A percentile compares a stretch with the other conserved stretches of the same genome.
These are phyloP conservation scores for Parochlus steinenii DNA, from an alignment of 2,888 invertebrate genomes.

Conservation along the genomic window DNA sequence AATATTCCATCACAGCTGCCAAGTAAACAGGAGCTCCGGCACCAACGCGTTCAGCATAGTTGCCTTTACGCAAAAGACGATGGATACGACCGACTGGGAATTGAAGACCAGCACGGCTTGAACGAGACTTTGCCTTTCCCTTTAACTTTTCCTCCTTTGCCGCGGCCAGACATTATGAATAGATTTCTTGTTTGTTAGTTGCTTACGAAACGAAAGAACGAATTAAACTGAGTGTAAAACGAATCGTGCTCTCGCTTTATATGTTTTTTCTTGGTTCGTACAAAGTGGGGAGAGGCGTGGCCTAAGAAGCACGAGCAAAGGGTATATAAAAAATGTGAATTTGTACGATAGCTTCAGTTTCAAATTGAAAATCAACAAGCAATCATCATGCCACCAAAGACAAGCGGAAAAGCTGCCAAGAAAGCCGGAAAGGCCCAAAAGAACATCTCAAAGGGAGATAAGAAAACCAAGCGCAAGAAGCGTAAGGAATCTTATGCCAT, in stretches of 20 bases:
- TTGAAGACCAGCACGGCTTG: slow-evolving; percentile 4
- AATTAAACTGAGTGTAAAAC: too few species aligned
- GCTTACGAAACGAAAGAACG: not conserved
- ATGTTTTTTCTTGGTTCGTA: not conserved
- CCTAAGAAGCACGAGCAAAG: not conserved
- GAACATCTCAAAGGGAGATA: slow-evolving; percentile 36
- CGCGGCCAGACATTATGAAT: slow-evolving; percentile 28
- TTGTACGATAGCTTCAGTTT: not conserved
- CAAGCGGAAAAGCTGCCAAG: slow-evolving; percentile 31
- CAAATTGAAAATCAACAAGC: not conserved
- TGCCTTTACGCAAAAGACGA: slow-evolving; percentile 16
- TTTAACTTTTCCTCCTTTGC: slow-evolving; percentile 22
- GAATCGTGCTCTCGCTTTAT: not conserved
- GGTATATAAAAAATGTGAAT: too few species aligned
- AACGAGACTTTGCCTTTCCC: too few species aligned
- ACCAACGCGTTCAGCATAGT: slow-evolving; percentile 23
- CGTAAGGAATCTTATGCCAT: slow-evolving; percentile 40
- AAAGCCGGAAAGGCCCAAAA: slow-evolving; percentile 39
- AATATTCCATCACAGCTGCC: slow-evolving; percentile 42
- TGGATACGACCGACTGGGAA: slow-evolving; percentile 37
- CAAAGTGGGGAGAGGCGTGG: slow-evolving; percentile 5
- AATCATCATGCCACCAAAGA: slow-evolving; percentile 22
- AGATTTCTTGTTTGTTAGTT: not conserved
- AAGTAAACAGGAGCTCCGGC: slow-evolving; percentile 36
- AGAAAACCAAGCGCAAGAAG: slow-evolving; percentile 39